Conservation (phyloP, 2,888 invertebrate species). For the Catocala sponsa region DNA sequence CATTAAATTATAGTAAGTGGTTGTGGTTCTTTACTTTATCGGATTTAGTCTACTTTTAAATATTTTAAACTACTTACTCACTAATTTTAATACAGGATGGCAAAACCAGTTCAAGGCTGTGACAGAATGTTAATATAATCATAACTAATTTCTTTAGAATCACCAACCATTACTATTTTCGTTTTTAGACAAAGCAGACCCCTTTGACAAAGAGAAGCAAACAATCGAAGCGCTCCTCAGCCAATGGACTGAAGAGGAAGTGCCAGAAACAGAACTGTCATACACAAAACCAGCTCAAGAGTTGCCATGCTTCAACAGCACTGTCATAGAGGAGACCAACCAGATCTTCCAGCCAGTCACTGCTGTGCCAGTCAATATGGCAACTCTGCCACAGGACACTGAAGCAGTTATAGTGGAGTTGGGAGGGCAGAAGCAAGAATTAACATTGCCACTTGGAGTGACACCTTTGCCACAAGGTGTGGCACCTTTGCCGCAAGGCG, state of each 20-base stretch:
- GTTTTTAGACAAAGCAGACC: slow-evolving; percentile 75
- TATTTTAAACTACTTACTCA: no score
- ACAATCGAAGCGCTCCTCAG: slow-evolving; percentile 81
- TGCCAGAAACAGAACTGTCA: slow-evolving; percentile 69
- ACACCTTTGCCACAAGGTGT: slow-evolving; percentile 22
- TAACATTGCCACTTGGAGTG: slow-evolving; percentile 18
- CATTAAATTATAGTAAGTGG: no score
- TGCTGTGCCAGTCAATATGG: slow-evolving; percentile 67
- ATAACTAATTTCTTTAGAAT: neutral
- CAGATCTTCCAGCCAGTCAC: slow-evolving; percentile 76
- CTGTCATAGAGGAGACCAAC: slow-evolving; percentile 78
- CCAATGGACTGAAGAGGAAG: slow-evolving; percentile 84
- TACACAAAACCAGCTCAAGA: slow-evolving; percentile 57
- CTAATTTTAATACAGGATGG: no score
- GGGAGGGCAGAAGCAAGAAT: slow-evolving; percentile 49
- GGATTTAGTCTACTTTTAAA: no score
- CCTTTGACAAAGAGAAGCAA: slow-evolving; percentile 77
- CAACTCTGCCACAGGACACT: slow-evolving; percentile 57
- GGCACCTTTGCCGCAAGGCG: slow-evolving; percentile 16
- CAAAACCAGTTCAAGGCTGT: no score
- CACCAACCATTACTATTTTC: neutral
- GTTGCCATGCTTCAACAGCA: slow-evolving; percentile 75
- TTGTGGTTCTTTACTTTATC: no score
- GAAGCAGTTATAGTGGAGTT: slow-evolving; percentile 71
- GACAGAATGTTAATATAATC: no score